phyloP scores from a whole-genome alignment of 2,888 invertebrate genomes.

The Penaeus monodon region DNA sequence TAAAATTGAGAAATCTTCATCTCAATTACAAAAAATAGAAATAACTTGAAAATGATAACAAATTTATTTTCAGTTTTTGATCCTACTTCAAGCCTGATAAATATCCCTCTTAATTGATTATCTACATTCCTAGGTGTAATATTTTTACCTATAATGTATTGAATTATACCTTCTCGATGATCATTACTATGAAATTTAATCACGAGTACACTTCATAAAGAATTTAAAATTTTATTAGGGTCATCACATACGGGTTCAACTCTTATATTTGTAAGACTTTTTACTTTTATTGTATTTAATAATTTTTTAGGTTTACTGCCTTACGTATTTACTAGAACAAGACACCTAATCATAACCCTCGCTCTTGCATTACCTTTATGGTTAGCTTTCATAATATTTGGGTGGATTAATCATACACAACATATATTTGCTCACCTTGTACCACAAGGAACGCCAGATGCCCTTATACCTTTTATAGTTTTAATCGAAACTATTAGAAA shows the following conservation, averaged over 20 bases:
- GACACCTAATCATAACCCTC: conserved; percentile 76
- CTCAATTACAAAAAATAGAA: too few species aligned
- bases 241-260: neutral
- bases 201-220: neutral
- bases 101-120: too few species aligned
- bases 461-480: conserved; percentile 81
- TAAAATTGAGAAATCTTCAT: too few species aligned
- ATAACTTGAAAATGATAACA: too few species aligned
- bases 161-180: neutral
- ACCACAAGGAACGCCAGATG: conserved; percentile 77
- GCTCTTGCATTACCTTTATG: conserved; percentile 77
- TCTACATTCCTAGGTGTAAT: too few species aligned
- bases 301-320: conserved; percentile 80
- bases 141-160: too few species aligned
- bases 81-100: too few species aligned
- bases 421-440: conserved; percentile 79
- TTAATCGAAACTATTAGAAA: conserved; percentile 82
- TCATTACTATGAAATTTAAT: too few species aligned
- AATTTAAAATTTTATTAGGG: conserved; percentile 1
- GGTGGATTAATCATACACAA: conserved; percentile 76
- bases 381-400: conserved; percentile 77
- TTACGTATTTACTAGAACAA: conserved; percentile 80
- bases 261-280: conserved; percentile 74
- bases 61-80: too few species aligned
- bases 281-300: conserved; percentile 75